These are phyloP conservation scores for Taxidea taxus DNA, from an alignment of 2,113 vertebrate species.

Conservation along the genomic window DNA sequence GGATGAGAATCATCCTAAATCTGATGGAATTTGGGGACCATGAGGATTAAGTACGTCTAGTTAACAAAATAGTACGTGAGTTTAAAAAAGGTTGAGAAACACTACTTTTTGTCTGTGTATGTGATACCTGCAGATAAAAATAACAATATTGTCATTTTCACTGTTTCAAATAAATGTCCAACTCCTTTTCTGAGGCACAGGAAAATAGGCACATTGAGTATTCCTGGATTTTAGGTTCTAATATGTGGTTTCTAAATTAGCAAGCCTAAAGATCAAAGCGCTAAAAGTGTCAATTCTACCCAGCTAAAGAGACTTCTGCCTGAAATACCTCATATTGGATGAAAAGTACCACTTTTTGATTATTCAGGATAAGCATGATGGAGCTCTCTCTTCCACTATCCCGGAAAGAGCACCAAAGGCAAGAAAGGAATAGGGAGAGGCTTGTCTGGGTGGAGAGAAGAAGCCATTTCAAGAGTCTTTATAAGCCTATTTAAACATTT, in stretches of 20 bases:
- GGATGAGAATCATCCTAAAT: not conserved
- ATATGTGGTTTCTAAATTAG: not conserved
- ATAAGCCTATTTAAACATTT: slow-evolving; percentile 50
- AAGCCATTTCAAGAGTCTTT: slow-evolving; percentile 43
- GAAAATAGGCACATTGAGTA: not conserved
- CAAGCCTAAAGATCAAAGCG: not conserved
- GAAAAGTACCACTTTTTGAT: not conserved
- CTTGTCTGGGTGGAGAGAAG: slow-evolving; percentile 30
- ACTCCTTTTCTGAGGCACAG: not conserved
- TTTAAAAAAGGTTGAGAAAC: not conserved
- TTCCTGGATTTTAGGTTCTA: not conserved
- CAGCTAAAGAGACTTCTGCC: not conserved
- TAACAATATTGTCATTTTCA: not conserved
- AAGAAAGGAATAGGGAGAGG: not conserved
- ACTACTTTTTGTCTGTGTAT: not conserved
- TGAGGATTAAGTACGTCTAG: not conserved
- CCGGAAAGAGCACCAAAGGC: not conserved
- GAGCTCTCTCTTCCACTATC: not conserved
- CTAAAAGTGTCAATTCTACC: not conserved
- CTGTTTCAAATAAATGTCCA: not conserved
- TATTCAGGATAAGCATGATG: not conserved
- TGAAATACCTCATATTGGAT: not conserved
- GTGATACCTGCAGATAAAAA: not conserved
- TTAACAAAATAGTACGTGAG: not conserved
- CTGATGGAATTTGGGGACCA: not conserved